A percentile compares a stretch with the other conserved stretches of the same genome.
phyloP scores from a whole-genome alignment of 2,113 vertebrate genomes.

The Garra rufa region DNA sequence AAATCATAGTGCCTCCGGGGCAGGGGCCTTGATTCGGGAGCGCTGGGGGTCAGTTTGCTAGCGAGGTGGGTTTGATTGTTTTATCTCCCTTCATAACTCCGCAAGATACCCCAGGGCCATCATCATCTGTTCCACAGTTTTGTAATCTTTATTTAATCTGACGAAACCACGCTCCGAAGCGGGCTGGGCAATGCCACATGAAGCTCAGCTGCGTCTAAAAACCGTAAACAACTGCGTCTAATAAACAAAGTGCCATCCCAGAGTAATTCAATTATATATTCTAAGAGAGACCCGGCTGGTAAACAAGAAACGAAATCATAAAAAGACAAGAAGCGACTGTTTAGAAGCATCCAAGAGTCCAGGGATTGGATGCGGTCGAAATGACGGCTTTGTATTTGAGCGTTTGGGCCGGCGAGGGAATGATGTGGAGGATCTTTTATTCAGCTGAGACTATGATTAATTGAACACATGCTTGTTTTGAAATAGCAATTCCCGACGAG shows the following conservation, averaged over 20 bases:
- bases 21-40: slow-evolving; percentile 17
- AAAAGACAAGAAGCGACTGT: slow-evolving; percentile 14
- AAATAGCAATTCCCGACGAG: slow-evolving; percentile 43
- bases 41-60: slow-evolving; percentile 27
- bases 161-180: slow-evolving; percentile 1
- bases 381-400: slow-evolving; percentile 33
- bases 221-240: slow-evolving; percentile 48
- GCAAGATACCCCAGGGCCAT: not conserved
- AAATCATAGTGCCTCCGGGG: slow-evolving; percentile 12
- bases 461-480: slow-evolving; percentile 58
- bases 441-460: slow-evolving; percentile 51
- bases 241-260: slow-evolving; percentile 31
- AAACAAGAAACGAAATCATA: slow-evolving; percentile 20
- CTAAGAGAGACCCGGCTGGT: slow-evolving; percentile 19
- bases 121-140: slow-evolving; percentile 24
- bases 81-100: slow-evolving; percentile 8
- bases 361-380: slow-evolving; percentile 44
- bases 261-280: slow-evolving; percentile 53
- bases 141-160: slow-evolving; percentile 55
- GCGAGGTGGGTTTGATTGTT: slow-evolving; percentile 16
- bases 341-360: not conserved
- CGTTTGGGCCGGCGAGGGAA: slow-evolving; percentile 21
- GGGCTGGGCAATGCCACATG: slow-evolving; percentile 11
- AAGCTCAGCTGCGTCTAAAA: slow-evolving; percentile 23
- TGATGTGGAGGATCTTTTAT: slow-evolving; percentile 25